These are phyloP conservation scores for Tyrophagus putrescentiae DNA, from an alignment of 1,140 invertebrate species.

Conservation along the genomic window DNA sequence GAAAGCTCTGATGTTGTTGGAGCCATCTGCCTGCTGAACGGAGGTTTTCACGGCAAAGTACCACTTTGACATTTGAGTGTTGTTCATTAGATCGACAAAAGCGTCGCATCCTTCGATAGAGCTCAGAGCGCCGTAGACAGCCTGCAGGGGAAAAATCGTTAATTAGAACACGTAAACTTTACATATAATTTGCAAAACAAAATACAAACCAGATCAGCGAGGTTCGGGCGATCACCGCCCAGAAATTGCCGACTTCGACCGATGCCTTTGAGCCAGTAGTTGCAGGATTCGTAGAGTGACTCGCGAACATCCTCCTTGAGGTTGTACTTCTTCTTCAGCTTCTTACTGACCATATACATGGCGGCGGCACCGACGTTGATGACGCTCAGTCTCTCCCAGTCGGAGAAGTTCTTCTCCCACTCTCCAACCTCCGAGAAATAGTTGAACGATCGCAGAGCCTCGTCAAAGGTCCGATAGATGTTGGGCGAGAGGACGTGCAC, in stretches of 20 bases:
- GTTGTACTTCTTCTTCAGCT: conserved; percentile 68
- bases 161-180: conserved; percentile 20
- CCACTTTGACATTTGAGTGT: conserved; percentile 52
- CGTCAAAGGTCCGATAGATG: conserved; percentile 69
- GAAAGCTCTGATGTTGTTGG: neutral
- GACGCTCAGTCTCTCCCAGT: conserved; percentile 65
- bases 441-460: conserved; percentile 73
- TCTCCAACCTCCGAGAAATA: conserved; percentile 80
- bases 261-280: conserved; percentile 58
- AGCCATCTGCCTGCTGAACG: conserved; percentile 30
- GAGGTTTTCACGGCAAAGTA: conserved; percentile 36
- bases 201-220: conserved; percentile 60
- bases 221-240: conserved; percentile 64
- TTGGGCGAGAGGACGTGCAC: conserved; percentile 91
- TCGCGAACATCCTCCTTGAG: conserved; percentile 72
- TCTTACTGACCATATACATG: conserved; percentile 84
- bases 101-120: conserved; percentile 89
- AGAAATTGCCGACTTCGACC: conserved; percentile 54
- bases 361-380: conserved; percentile 82
- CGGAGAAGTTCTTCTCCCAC: conserved; percentile 69
- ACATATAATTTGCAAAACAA: conserved; percentile 15
- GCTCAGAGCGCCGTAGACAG: conserved; percentile 78
- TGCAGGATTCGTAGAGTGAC: conserved; percentile 74
- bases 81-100: conserved; percentile 61
- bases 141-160: conserved; percentile 33